phyloP scores from a whole-genome alignment of 37 sponge, comb jelly and placozoan species.

The Crambe crambe region DNA sequence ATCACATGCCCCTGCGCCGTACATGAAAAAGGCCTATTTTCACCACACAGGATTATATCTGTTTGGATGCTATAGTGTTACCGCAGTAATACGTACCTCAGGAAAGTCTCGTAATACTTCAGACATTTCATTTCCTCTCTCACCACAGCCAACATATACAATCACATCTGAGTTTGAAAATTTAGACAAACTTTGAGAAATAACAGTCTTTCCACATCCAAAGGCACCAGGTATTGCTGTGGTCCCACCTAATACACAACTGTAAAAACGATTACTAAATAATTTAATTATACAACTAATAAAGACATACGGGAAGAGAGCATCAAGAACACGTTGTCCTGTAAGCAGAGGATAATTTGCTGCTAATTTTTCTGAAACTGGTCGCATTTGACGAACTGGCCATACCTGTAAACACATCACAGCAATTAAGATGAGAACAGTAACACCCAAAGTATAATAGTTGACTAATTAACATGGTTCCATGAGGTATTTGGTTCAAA shows the following conservation, averaged over 20 bases:
- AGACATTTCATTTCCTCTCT: conserved; percentile 99
- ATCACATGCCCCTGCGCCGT: no score
- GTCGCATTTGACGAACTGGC: conserved; percentile 97
- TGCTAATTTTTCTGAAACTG: conserved; percentile 91
- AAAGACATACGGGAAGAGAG: conserved; percentile 92
- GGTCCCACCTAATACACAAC: conserved; percentile 98
- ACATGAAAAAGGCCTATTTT: neutral
- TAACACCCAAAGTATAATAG: no score
- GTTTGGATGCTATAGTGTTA: no score
- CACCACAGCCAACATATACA: conserved; percentile 99
- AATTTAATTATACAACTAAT: neutral
- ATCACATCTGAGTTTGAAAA: conserved; percentile 99
- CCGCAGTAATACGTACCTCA: conserved; percentile 57
- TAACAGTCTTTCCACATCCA: conserved; percentile 99
- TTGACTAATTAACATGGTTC: no score
- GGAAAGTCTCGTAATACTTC: conserved; percentile 98
- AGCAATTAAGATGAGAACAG: no score
- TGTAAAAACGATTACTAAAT: conserved; percentile 18
- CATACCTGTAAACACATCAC: conserved; percentile 96
- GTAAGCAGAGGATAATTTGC: conserved; percentile 97
- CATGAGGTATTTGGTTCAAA: no score
- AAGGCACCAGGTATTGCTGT: conserved; percentile 99
- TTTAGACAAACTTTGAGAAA: conserved; percentile 97
- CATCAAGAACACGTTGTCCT: conserved; percentile 98
- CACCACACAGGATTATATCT: no score